Conservation (phyloP, 2,888 invertebrate genomes). For the Acronicta psi region DNA sequence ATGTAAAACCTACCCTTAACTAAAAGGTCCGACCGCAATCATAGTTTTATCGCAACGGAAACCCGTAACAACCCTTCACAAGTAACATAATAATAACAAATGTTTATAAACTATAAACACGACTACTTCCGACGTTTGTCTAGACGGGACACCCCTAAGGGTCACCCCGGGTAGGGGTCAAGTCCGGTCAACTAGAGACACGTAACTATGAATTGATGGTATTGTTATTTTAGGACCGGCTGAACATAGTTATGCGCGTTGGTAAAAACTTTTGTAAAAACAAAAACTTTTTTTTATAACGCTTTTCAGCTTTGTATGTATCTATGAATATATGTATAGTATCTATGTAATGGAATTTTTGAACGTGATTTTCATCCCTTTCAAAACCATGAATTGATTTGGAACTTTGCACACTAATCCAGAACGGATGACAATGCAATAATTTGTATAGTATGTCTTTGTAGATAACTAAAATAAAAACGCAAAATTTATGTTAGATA, state of each 20-base stretch:
- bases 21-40: not conserved
- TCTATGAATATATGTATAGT: no score
- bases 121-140: slow-evolving; percentile 45
- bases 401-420: no score
- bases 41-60: not conserved
- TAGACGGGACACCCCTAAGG: slow-evolving; percentile 42
- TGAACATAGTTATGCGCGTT: slow-evolving; percentile 4
- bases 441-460: no score
- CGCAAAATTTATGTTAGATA: no score
- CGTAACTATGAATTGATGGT: slow-evolving; percentile 22
- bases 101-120: slow-evolving; percentile 43
- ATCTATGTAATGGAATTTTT: no score
- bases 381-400: no score
- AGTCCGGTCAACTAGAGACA: slow-evolving; percentile 48
- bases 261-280: not conserved
- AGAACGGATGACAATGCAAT: no score
- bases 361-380: no score
- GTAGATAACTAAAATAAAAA: no score
- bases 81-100: slow-evolving; percentile 29
- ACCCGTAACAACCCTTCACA: slow-evolving; percentile 12
- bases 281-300: no score
- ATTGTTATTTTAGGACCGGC: slow-evolving; percentile 7
- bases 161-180: slow-evolving; percentile 42
- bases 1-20: not conserved
- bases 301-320: no score